These are phyloP conservation scores for Avahi laniger DNA, from an alignment of 2,797 vertebrate genomes.

Conservation along the genomic window DNA sequence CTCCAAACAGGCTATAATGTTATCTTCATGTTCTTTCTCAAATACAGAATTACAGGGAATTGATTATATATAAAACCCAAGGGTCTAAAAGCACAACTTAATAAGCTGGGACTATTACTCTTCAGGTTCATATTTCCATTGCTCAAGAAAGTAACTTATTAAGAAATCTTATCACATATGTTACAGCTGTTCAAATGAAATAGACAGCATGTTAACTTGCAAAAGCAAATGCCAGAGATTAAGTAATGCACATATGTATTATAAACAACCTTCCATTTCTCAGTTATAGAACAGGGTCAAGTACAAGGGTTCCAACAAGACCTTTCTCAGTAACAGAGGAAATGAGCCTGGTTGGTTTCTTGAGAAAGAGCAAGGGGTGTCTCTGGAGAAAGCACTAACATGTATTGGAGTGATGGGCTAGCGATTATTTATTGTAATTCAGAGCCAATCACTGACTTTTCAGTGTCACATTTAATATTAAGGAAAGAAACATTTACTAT, in stretches of 20 bases:
- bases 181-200: slow-evolving; percentile 72
- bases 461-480: slow-evolving; percentile 6
- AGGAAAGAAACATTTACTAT: not conserved
- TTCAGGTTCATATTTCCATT: slow-evolving; percentile 40
- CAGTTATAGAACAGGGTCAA: slow-evolving; percentile 51
- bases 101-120: not conserved
- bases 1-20: slow-evolving; percentile 21
- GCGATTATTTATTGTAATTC: not conserved
- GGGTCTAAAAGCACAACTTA: slow-evolving; percentile 42
- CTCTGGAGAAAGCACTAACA: slow-evolving; percentile 46
- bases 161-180: slow-evolving; percentile 72
- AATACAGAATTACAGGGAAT: slow-evolving; percentile 50
- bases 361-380: not conserved
- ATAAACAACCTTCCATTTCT: slow-evolving; percentile 60
- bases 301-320: slow-evolving; percentile 41
- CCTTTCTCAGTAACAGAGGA: slow-evolving; percentile 15
- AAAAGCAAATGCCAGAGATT: slow-evolving; percentile 76
- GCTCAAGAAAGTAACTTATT: slow-evolving; percentile 61
- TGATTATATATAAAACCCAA: slow-evolving; percentile 56
- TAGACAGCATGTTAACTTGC: slow-evolving; percentile 68
- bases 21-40: slow-evolving; percentile 47
- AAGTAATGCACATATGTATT: slow-evolving; percentile 41
- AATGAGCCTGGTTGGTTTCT: not conserved
- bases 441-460: not conserved
- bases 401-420: not conserved